A percentile compares a stretch with the other conserved stretches of the same genome.
Conservation (phyloP, 2,888 invertebrate species). For the Cerastis leucographa region DNA sequence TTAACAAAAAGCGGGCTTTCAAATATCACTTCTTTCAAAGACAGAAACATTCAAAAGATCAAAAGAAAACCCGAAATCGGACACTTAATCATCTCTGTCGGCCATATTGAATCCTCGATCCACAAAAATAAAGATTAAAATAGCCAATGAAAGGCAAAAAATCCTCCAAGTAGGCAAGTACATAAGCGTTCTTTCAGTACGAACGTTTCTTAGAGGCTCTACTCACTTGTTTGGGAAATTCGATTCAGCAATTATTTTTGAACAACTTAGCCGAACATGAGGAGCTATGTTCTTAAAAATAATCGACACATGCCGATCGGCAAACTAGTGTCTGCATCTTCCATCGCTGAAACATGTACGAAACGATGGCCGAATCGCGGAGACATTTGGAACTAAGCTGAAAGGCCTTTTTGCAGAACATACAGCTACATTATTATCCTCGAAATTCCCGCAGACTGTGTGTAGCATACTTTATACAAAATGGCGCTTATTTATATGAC, state of each 20-base stretch:
- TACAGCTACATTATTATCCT: not conserved
- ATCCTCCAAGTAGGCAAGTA: constrained; percentile 9
- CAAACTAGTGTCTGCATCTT: rapidly evolving
- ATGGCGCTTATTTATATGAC: constrained; percentile 40
- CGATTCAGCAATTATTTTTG: not conserved
- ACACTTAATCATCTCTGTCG: constrained; percentile 29
- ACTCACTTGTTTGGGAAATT: not conserved
- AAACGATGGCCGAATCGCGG: not conserved
- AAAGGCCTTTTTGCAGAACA: not conserved
- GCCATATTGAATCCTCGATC: constrained; percentile 41
- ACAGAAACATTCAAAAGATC: constrained; percentile 9
- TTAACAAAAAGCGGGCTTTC: not conserved
- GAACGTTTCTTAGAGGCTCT: constrained; percentile 2
- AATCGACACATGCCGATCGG: not conserved
- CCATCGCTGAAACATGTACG: not conserved
- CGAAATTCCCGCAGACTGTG: not conserved
- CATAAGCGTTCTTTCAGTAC: constrained; percentile 39
- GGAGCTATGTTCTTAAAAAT: not conserved
- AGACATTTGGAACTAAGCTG: not conserved
- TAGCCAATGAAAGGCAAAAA: constrained; percentile 39
- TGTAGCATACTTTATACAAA: not conserved
- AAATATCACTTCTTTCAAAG: constrained; percentile 2
- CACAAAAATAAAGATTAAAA: constrained; percentile 48
- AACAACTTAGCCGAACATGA: not conserved
- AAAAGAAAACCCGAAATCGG: constrained; percentile 22